phyloP scores from a whole-genome alignment of 2,888 invertebrate species.

The Lissonota sp. region DNA sequence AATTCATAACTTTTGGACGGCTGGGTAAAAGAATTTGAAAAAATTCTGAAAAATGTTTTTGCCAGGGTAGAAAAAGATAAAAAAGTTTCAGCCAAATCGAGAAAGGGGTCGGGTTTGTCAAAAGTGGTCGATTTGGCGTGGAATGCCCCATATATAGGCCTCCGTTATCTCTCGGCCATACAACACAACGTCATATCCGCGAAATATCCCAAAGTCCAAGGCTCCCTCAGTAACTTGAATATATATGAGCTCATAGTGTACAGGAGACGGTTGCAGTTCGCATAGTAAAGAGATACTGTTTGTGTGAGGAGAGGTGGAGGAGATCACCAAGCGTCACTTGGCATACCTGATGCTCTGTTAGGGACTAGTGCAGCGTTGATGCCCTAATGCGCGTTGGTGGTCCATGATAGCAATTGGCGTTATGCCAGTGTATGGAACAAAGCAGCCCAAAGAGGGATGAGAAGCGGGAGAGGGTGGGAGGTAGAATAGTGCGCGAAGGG shows the following conservation, averaged over 20 bases:
- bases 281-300: not conserved
- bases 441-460: constrained; percentile 65
- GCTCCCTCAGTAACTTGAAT: constrained; percentile 27
- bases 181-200: constrained; percentile 1
- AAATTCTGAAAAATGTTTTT: too few relatives aligned
- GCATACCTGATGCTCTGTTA: constrained; percentile 56
- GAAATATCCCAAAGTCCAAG: constrained; percentile 38
- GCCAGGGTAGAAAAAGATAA: too few relatives aligned
- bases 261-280: constrained; percentile 18
- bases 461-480: constrained; percentile 47
- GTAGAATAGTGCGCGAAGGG: constrained; percentile 47
- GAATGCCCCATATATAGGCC: too few relatives aligned
- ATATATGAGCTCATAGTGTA: constrained; percentile 34
- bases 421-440: constrained; percentile 79
- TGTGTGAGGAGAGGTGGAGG: constrained; percentile 10
- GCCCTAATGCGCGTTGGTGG: constrained; percentile 53
- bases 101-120: too few relatives aligned
- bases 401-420: constrained; percentile 72
- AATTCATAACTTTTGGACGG: too few relatives aligned
- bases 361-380: constrained; percentile 54
- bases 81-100: too few relatives aligned
- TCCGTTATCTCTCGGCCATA: not conserved
- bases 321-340: constrained; percentile 16
- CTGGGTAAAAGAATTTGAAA: too few relatives aligned
- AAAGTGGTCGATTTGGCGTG: too few relatives aligned